Evolutionary conservation across 1,140 invertebrate genomes (phyloP), one percentile per base, ranked within the genome.

Genomic region (Patella vulgata): DNA sequence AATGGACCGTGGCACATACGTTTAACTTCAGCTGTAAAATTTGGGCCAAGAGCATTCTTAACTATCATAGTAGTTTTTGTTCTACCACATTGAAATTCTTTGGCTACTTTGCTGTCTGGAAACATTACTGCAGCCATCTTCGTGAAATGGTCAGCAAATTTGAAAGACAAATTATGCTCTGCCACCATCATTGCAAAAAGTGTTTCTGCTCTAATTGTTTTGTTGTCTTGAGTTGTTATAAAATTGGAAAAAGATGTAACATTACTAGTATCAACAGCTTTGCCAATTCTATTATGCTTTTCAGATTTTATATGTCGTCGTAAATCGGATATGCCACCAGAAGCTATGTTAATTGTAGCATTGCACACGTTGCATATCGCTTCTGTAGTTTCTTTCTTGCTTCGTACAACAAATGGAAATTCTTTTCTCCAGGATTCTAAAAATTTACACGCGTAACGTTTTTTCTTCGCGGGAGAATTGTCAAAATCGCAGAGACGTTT

Each of bases 61-160:
- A 67, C 23, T 27, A 67, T 63, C 43, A 67, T 56, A 9, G 60
- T 58, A 12, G 46, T 58, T 31, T 67, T 67, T 25, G 55, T 63
- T n/a, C 46, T 42, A 3, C 31, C 40, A 12, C 58, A 66, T 21
- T 28, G 43, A 43, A 62, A 66, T 30, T 47, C 42, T 33, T 28
- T 23, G 5, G 64, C 58, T n/a, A 62, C 50, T 2, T 17, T 52
- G 31, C 50, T 55, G 31, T 62, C 64, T 3, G 59, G 59, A 40
- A 56, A 67, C 59, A 63, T 53, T 19, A 21, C n/a, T 25, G 43
- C 33, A 17, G 21, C 39, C 42, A 66, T 19, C 42, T 66, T 25
- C 12, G 58, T 66, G 23, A 66, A 61, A 42, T 66, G 57, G 25
- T 61, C 63, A 25, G 57, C 56, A 27, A 61, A 27, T 19, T 19